Conservation (phyloP, 2,797 vertebrate genomes). For the Spizella passerina region DNA sequence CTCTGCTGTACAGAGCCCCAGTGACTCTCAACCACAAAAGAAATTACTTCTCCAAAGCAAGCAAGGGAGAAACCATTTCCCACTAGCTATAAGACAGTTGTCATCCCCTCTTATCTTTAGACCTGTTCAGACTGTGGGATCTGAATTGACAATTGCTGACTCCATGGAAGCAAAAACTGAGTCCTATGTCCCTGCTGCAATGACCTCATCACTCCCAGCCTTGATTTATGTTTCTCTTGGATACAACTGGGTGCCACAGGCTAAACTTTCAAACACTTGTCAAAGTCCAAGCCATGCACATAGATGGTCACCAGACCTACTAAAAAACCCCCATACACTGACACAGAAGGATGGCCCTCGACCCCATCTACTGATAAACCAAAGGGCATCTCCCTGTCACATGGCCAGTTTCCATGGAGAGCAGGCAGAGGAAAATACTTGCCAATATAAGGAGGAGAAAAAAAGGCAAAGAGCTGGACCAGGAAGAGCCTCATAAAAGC, state of each 20-base stretch:
- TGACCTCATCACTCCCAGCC: not conserved
- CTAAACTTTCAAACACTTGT: conserved; percentile 1
- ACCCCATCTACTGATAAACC: not conserved
- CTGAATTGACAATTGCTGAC: not conserved
- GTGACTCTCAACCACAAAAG: not conserved
- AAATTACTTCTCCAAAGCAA: not conserved
- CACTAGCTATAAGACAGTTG: rapidly evolving
- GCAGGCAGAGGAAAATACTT: not conserved
- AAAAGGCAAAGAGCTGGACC: not conserved
- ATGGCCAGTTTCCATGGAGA: not conserved
- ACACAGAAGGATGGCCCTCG: not conserved
- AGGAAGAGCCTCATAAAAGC: not conserved
- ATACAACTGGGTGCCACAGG: not conserved
- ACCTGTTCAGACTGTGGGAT: not conserved
- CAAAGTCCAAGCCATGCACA: conserved; percentile 11
- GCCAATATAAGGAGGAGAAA: not conserved
- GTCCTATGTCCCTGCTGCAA: not conserved
- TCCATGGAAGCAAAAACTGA: not conserved
- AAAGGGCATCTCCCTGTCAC: not conserved
- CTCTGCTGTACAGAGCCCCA: not conserved
- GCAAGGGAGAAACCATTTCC: not conserved
- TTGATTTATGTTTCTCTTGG: not conserved
- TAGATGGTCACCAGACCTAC: not conserved
- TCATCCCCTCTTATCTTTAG: not conserved
- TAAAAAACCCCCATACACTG: not conserved